These are phyloP conservation scores for Sabatieria punctata DNA, from an alignment of 2,888 invertebrate species.

Conservation along the genomic window DNA sequence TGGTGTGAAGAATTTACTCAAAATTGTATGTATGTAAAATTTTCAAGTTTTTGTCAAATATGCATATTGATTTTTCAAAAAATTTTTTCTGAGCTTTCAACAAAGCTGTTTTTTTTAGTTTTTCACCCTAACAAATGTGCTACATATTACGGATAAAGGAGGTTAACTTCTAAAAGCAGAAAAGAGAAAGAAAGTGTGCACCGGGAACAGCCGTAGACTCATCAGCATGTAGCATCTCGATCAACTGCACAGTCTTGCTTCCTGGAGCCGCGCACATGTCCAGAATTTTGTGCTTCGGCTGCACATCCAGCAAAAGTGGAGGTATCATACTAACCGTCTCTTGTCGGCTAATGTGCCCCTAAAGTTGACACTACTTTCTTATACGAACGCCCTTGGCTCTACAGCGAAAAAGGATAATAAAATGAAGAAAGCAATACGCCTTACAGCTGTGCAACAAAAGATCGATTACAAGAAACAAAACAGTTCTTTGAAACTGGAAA, in stretches of 20 bases:
- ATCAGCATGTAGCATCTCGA: constrained; percentile 73
- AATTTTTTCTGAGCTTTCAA: constrained; percentile 2
- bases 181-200: constrained; percentile 25
- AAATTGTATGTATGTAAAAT: too few species aligned
- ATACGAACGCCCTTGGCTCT: too few species aligned
- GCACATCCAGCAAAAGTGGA: constrained; percentile 71
- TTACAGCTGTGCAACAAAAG: too few species aligned
- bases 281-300: constrained; percentile 76
- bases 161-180: constrained; percentile 12
- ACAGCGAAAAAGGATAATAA: too few species aligned
- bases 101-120: background rate
- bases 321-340: constrained; percentile 99
- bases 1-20: too few species aligned
- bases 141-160: constrained; percentile 4
- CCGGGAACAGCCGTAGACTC: constrained; percentile 49
- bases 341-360: constrained; percentile 81
- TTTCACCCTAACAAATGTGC: background rate
- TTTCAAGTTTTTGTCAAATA: background rate
- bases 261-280: constrained; percentile 99
- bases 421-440: too few species aligned
- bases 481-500: too few species aligned
- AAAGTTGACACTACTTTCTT: too few species aligned
- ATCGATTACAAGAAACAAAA: too few species aligned
- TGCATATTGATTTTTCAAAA: background rate
- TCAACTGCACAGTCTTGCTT: constrained; percentile 91